A percentile compares a stretch with the other conserved stretches of the same genome.
Conservation (phyloP, 1,140 invertebrate species). For the Eriosoma lanigerum region DNA sequence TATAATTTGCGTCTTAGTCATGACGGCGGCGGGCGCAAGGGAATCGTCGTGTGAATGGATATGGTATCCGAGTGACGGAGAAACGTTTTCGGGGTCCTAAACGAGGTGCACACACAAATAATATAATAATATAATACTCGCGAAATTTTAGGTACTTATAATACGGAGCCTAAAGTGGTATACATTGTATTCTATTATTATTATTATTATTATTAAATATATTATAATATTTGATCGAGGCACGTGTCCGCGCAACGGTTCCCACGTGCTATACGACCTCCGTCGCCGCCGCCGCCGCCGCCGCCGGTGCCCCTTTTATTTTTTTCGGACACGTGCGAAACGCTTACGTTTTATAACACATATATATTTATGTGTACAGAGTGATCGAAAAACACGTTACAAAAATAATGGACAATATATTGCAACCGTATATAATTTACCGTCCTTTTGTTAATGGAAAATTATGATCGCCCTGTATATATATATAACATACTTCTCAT, state of each 20-base stretch:
- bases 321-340: slow-evolving; percentile 41
- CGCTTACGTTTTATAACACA: too few relatives aligned
- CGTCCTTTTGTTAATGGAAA: too few relatives aligned
- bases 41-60: too few relatives aligned
- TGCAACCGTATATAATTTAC: too few relatives aligned
- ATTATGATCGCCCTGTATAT: too few relatives aligned
- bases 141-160: not conserved
- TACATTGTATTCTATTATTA: slow-evolving; percentile 1
- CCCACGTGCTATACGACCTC: slow-evolving; percentile 28
- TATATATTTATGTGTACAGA: too few relatives aligned
- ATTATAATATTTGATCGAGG: slow-evolving; percentile 44
- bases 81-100: not conserved
- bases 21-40: too few relatives aligned
- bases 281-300: slow-evolving; percentile 6
- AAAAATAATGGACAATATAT: too few relatives aligned
- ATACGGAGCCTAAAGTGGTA: too few relatives aligned
- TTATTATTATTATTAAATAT: slow-evolving; percentile 42
- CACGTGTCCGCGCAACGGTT: slow-evolving; percentile 35
- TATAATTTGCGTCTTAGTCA: too few relatives aligned
- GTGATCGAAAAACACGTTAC: too few relatives aligned
- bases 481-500: too few relatives aligned
- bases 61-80: not conserved
- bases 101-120: not conserved
- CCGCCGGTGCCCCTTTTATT: slow-evolving; percentile 21
- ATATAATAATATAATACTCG: not conserved